Evolutionary conservation across 2,797 vertebrate species (phyloP), one percentile per base, ranked within the genome.

Genomic region (Dipus sagitta): DNA sequence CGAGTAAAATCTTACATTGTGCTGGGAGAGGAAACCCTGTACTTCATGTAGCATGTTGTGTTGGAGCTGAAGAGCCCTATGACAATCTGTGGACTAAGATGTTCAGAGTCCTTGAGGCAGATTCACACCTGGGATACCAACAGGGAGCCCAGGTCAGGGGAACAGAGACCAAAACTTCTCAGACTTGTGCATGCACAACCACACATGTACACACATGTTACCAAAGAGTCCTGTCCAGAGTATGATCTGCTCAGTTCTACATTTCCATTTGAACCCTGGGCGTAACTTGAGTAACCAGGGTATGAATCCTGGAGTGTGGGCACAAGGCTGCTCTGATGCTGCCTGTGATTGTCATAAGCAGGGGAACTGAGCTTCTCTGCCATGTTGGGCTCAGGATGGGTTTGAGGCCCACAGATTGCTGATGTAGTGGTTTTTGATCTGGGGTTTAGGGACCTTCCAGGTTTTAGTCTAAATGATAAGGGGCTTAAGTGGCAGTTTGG

Each of bases 191-290:
- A 0, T 3, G 62, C 52, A 20, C 1, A 2, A 13, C 24, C 3
- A 0, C 23, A 67, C 60, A 54, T 26, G 0, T 52, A 18, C 11
- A 4, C 23, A 9, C 9, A 5, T 1, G 24, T 18, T 0, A 0
- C 47, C 3, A 0, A 62, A 64, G 23, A 26, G 6, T 72, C 65
- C 52, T 34, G 54, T 71, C 21, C 12, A 21, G 8, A 20, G 9
- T 0, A 0, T 54, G 67, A 54, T 54, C 28, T 32, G 23, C 15
- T 74, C 13, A 24, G 1, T 17, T 70, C 47, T 90, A 32, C 2
- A 0, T 80, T 47, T 47, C 68, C 32, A 7, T 0, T 6, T 23
- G 10, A 23, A 52, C 38, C 42, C 58, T 6, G 0, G n/a, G n/a
- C 38, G 12, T 17, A 5, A 3, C 88, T 26, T 58, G 14, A 32